A percentile compares a stretch with the other conserved stretches of the same genome.
Conservation (phyloP, 2,113 vertebrate species). For the Otis tarda region DNA sequence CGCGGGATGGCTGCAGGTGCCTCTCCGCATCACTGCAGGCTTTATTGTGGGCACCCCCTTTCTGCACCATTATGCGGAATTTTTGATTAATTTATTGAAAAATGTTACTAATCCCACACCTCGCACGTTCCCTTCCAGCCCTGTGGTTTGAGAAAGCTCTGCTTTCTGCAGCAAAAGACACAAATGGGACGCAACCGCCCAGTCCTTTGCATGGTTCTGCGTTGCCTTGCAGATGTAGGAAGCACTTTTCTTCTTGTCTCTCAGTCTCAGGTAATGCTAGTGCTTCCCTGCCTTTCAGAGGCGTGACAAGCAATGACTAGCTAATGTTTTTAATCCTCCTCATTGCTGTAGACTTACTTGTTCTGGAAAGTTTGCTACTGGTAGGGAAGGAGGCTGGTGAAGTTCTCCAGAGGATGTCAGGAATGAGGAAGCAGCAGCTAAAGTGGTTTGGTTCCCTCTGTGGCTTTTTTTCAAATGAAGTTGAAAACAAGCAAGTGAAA, state of each 20-base stretch:
- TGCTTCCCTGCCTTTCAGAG: not conserved
- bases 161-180: not conserved
- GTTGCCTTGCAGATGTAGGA: not conserved
- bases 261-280: not conserved
- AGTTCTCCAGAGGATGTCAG: slow-evolving; percentile 5
- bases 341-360: not conserved
- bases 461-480: not conserved
- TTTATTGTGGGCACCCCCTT: not conserved
- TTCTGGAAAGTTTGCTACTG: not conserved
- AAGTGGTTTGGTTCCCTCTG: slow-evolving; percentile 43
- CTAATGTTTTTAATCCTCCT: not conserved
- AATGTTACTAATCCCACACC: not conserved
- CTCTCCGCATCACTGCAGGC: not conserved
- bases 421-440: not conserved
- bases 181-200: fast-evolving
- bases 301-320: not conserved
- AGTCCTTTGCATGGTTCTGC: not conserved
- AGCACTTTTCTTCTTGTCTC: not conserved
- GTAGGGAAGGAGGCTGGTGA: not conserved
- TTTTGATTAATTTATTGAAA: not conserved
- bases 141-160: not conserved
- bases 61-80: fast-evolving
- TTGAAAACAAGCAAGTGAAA: slow-evolving; percentile 32
- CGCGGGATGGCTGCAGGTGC: slow-evolving; percentile 11
- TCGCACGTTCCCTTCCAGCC: fast-evolving